Evolutionary conservation across 1,140 invertebrate genomes (phyloP), one percentile per base, ranked within the genome.

Genomic region (Cydia pomonella): DNA sequence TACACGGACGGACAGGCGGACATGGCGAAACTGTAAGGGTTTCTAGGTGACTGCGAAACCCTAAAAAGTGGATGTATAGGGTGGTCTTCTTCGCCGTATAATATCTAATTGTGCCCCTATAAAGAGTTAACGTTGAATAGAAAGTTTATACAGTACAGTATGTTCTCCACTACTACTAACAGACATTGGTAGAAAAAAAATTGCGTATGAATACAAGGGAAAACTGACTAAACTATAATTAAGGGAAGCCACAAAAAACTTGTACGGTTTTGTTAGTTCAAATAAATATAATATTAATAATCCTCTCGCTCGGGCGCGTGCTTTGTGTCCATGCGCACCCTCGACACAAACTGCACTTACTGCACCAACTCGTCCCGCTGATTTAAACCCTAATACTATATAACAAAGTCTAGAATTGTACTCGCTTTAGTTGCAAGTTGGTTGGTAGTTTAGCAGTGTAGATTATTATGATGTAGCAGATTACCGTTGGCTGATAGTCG

Each of bases 211-310:
- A 21, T 59, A 6, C 18, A 21, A 59, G 21, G 9, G 9, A 23
- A 59, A 59, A 23, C 53, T 59, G 53, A 23, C 21, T 21, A 59
- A 59, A 59, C 53, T 59, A 59, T 59, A 59, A 59, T 59, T 33
- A 33, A 69, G 64, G 64, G 64, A 69, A 33, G 64, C 64, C 29
- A 27, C 27, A 64, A 64, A 27, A 33, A 18, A n/a, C 29, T 33
- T 38, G 29, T 69, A 33, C 16, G 16, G 27, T 69, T 69, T 69
- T 69, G 64, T 69, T 38, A 29, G 29, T 38, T 27, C 27, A 69
- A 41, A 33, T 69, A 69, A 69, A 69, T 69, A 69, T 69, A 38
- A 69, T 69, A 69, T 69, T 69, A 69, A 69, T 69, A 69, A 69
- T 69, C 64, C 64, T 29, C 25, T 33, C 29, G 64, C 29, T 18